These are phyloP conservation scores for Hetaerina titia DNA, from an alignment of 2,888 invertebrate species.

Conservation along the genomic window DNA sequence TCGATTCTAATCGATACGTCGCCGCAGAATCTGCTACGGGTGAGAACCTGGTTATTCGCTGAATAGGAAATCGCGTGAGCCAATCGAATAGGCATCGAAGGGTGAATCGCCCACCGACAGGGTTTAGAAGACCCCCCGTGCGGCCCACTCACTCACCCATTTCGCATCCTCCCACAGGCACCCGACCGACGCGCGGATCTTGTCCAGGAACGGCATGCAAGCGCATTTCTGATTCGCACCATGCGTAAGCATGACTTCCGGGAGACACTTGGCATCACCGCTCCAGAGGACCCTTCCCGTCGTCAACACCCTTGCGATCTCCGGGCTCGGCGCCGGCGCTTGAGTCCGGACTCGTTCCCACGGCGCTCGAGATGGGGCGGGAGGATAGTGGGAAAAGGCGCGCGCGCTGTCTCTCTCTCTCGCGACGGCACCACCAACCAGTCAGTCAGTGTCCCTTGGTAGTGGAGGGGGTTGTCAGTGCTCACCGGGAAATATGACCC, in stretches of 20 bases:
- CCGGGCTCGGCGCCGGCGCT: not conserved
- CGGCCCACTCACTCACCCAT: slow-evolving; percentile 20
- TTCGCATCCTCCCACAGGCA: slow-evolving; percentile 60
- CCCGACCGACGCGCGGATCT: slow-evolving; percentile 15
- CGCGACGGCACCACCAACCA: too few relatives aligned
- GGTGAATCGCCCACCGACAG: not conserved
- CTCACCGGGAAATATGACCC: not conserved
- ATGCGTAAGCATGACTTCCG: slow-evolving; percentile 1
- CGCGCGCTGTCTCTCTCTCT: too few relatives aligned
- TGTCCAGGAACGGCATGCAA: slow-evolving; percentile 52
- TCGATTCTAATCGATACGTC: too few relatives aligned
- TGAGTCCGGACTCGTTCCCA: not conserved
- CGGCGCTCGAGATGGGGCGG: not conserved
- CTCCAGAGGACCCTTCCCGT: not conserved
- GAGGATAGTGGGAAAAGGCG: not conserved
- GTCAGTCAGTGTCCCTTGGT: too few relatives aligned
- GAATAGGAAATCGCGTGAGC: too few relatives aligned
- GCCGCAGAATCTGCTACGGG: too few relatives aligned
- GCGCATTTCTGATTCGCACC: slow-evolving; percentile 39
- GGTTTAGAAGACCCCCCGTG: not conserved
- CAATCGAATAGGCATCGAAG: not conserved
- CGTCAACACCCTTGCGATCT: not conserved
- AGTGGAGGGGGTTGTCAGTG: too few relatives aligned
- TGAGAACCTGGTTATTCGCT: too few relatives aligned
- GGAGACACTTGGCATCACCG: not conserved